Evolutionary conservation across 1,140 invertebrate genomes (phyloP), one percentile per base, ranked within the genome.

Genomic region (Dinoponera quadriceps): DNA sequence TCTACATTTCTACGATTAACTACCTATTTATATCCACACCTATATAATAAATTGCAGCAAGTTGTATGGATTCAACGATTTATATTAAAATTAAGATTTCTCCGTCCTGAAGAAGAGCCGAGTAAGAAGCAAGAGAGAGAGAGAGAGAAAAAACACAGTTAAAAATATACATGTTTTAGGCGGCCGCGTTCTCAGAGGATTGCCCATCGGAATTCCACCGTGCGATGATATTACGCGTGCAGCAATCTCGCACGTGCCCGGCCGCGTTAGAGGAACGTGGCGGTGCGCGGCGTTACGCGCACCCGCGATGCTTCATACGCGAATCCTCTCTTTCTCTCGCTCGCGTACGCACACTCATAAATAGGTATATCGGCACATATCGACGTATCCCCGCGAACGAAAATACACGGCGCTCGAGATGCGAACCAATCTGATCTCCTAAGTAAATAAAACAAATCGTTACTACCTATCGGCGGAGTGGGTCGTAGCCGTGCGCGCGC

Each of bases 391-490:
- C 72, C 18, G 44, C 68, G 78, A 82, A 80, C 73, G 44, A 83
- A 83, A 83, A 83, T 83, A 77, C 73, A 83, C 82, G 62, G 59
- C 22, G 62, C 49, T 33, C 44, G 54, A 49, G 22, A 49, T 49
- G 14, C 22, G 77, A 82, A 75, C 72, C 83, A 85, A 86, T 74
- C 84, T 82, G 54, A 60, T 57, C 63, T 27, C 22, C 49, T 65
- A 49, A 62, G 48, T 75, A 75, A 75, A 86, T 85, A 86, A 75
- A 86, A 51, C 25, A 82, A 86, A 74, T 57, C 69, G 20, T 73
- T 55, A 57, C 44, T 62, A n/a, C 29, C 78, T 60, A 82, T 82
- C 69, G 55, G 14, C 68, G 27, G 68, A 62, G 57, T 62, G 57
- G 9, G 20, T 22, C 65, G 65, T 57, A 60, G 20, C 29, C 57